Percentiles rank a stretch among this genome's conserved stretches.
phyloP scores from a whole-genome alignment of 2,797 vertebrate species.

The Chelmon rostratus region DNA sequence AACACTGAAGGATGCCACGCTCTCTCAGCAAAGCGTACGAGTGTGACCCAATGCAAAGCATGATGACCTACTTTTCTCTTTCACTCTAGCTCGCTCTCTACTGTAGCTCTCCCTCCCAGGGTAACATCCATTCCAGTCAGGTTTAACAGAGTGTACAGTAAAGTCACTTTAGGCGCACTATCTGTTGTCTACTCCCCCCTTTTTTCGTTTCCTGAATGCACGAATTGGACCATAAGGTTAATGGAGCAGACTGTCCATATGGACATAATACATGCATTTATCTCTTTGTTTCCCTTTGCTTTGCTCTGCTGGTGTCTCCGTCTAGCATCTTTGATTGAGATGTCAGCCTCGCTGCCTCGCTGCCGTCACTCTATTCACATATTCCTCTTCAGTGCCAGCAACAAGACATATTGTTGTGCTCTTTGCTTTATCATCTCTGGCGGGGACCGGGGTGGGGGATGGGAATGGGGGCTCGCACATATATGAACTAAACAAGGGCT shows the following conservation, averaged over 20 bases:
- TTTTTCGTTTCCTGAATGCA: slow-evolving; percentile 60
- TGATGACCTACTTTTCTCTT: slow-evolving; percentile 85
- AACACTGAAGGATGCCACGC: slow-evolving; percentile 60
- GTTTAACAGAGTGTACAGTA: slow-evolving; percentile 83
- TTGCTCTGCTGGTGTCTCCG: slow-evolving; percentile 50
- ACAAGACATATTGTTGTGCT: slow-evolving; percentile 65
- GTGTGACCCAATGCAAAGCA: slow-evolving; percentile 77
- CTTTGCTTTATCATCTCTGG: slow-evolving; percentile 60
- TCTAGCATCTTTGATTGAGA: slow-evolving; percentile 51
- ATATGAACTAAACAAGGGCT: slow-evolving; percentile 64
- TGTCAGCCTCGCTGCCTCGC: slow-evolving; percentile 57
- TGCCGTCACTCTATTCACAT: slow-evolving; percentile 53
- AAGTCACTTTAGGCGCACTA: slow-evolving; percentile 78
- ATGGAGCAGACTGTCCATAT: slow-evolving; percentile 48
- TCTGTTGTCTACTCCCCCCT: slow-evolving; percentile 49
- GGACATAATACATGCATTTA: slow-evolving; percentile 36
- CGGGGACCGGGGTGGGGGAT: slow-evolving; percentile 55
- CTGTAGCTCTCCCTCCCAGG: slow-evolving; percentile 69
- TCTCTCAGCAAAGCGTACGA: slow-evolving; percentile 73
- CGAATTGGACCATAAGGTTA: slow-evolving; percentile 63
- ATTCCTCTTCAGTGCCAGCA: slow-evolving; percentile 52
- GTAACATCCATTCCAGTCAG: slow-evolving; percentile 73
- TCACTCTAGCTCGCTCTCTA: slow-evolving; percentile 59
- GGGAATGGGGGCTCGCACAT: slow-evolving; percentile 57
- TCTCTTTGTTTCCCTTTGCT: slow-evolving; percentile 25